These are phyloP conservation scores for Coreoperca whiteheadi DNA, from an alignment of 2,113 vertebrate genomes.

Conservation along the genomic window DNA sequence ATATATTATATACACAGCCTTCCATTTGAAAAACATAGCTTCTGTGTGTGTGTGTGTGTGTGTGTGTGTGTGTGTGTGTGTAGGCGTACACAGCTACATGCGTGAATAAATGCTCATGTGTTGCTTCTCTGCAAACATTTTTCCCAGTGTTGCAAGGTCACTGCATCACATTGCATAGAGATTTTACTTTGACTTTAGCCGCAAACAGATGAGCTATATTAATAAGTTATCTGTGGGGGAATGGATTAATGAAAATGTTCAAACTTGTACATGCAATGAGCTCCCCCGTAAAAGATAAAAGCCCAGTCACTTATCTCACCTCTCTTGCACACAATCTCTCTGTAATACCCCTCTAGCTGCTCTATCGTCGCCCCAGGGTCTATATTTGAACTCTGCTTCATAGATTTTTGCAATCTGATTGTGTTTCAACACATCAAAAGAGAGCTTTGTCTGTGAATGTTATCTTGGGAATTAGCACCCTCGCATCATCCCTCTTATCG, in stretches of 20 bases:
- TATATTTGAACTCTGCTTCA: constrained; percentile 71
- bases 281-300: constrained; percentile 58
- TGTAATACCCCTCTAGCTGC: constrained; percentile 53
- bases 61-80: background rate
- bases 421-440: constrained; percentile 73
- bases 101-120: background rate
- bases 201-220: constrained; percentile 17
- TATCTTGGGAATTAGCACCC: constrained; percentile 76
- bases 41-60: background rate
- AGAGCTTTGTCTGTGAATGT: constrained; percentile 77
- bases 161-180: background rate
- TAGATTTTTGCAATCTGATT: constrained; percentile 68
- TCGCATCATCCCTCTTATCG: constrained; percentile 66
- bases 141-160: background rate
- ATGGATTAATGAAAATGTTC: constrained; percentile 56
- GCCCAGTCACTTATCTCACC: constrained; percentile 57
- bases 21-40: background rate
- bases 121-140: background rate
- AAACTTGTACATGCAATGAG: constrained; percentile 59
- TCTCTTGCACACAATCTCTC: constrained; percentile 37
- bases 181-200: background rate
- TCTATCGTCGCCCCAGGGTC: constrained; percentile 41
- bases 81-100: constrained; percentile 4
- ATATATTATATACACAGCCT: background rate
- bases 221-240: constrained; percentile 8